Percentiles rank a stretch among this genome's conserved stretches.
Evolutionary conservation across 2,113 vertebrate species (phyloP).

Genomic region (Motacilla tschutschensis): DNA sequence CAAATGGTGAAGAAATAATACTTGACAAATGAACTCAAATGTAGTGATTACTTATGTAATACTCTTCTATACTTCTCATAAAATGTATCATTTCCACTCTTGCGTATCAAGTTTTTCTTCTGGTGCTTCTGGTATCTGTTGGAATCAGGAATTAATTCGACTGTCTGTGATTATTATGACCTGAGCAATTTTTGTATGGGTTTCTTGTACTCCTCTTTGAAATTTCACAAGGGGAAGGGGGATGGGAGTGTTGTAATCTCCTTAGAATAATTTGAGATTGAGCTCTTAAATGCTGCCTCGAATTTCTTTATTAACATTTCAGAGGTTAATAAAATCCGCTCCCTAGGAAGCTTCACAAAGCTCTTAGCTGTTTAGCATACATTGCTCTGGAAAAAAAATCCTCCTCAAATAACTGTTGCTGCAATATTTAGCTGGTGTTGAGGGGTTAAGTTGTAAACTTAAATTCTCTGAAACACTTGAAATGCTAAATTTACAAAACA

Average conservation of each 20-base stretch:
- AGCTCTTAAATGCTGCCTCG: neutral
- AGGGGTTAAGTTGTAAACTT: conserved; percentile 9
- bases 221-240: neutral
- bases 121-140: neutral
- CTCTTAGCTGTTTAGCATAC: neutral
- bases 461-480: neutral
- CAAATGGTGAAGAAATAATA: neutral
- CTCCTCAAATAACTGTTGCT: neutral
- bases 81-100: neutral
- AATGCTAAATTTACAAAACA: conserved; percentile 1
- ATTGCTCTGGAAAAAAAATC: neutral
- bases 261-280: neutral
- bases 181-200: neutral
- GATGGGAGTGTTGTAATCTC: neutral
- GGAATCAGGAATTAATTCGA: neutral
- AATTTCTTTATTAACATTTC: neutral
- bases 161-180: neutral
- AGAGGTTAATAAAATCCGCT: neutral
- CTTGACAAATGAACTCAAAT: neutral
- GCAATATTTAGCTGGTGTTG: neutral
- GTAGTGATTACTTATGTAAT: neutral
- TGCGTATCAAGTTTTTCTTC: neutral
- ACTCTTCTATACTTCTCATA: neutral
- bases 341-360: neutral
- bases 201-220: neutral